Evolutionary conservation across 2,113 vertebrate genomes (phyloP), one percentile per base, ranked within the genome.

Genomic region (Melanerpes formicivorus): DNA sequence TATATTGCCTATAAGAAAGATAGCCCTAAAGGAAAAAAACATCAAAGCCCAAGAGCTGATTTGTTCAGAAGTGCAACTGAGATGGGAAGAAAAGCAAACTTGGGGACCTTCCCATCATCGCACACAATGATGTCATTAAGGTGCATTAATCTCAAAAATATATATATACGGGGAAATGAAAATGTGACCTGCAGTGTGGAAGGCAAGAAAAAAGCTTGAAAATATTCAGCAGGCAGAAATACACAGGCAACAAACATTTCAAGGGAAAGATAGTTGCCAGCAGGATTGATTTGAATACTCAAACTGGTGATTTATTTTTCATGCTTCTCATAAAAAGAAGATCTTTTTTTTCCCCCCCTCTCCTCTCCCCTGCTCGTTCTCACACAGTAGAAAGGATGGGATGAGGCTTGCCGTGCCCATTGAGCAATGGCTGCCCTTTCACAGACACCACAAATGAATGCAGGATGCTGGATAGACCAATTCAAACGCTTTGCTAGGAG

Each of bases 251-350:
- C 93, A 96, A 96, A 95, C 97, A 93, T 95, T 97, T 97, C 95
- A 84, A 93, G 95, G 87, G 95, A 97, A 97, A 95, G 96, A 95
- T 90, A 95, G 94, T 96, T 96, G 96, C 97, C 94, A 96, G 92
- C 75, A 91, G 95, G 96, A 96, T 96, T 96, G 96, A 97, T 95
- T 80, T 95, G 97, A 97, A 97, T 95, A 92, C 94, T 96, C 92
- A 60, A 82, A 93, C 81, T 11, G 77, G 84, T 97, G 97, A 97
- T 97, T 95, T 96, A 97, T 97, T 96, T 95, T 94, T 84, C 93
- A 71, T 95, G 93, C 82, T 84, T 83, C 94, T 96, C 96, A 94
- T 96, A 95, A 96, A 96, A 88, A 92, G 93, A 63, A 84, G 84
- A 46, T 71, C 58, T 40, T 77, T 60, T 85, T 34, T 54, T 29